Conservation (phyloP, 1,140 invertebrate genomes). For the Thaumatotibia leucotreta region DNA sequence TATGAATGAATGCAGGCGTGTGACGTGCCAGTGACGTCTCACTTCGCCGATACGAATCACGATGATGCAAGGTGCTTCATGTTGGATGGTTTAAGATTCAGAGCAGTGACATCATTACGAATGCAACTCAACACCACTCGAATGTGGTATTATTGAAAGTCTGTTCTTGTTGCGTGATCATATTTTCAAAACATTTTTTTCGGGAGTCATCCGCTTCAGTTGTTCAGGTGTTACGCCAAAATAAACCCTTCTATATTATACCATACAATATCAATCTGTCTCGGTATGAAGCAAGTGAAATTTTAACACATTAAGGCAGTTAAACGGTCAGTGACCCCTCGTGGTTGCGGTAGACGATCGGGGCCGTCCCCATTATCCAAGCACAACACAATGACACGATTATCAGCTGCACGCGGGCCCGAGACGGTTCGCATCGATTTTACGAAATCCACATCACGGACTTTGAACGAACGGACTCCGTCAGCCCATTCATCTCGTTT, state of each 20-base stretch:
- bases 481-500: conserved; percentile 74
- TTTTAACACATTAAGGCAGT: conserved; percentile 49
- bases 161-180: background rate
- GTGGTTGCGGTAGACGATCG: conserved; percentile 43
- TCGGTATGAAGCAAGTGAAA: conserved; percentile 47
- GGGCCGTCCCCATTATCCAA: conserved; percentile 49
- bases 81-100: background rate
- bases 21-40: conserved; percentile 68
- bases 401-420: conserved; percentile 51
- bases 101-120: background rate
- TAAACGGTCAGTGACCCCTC: conserved; percentile 48
- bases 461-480: conserved; percentile 66
- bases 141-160: background rate
- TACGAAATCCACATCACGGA: conserved; percentile 71
- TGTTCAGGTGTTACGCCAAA: background rate
- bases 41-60: conserved; percentile 38
- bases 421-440: conserved; percentile 69
- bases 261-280: conserved; percentile 19
- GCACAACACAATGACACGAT: conserved; percentile 66
- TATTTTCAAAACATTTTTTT: background rate
- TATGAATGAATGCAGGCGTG: conserved; percentile 71
- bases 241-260: background rate
- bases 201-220: background rate
- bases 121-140: background rate
- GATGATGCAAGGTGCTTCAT: conserved; percentile 31